Evolutionary conservation across 2,113 vertebrate species (phyloP), one percentile per base, ranked within the genome.

Genomic region (Laticauda laticaudata): DNA sequence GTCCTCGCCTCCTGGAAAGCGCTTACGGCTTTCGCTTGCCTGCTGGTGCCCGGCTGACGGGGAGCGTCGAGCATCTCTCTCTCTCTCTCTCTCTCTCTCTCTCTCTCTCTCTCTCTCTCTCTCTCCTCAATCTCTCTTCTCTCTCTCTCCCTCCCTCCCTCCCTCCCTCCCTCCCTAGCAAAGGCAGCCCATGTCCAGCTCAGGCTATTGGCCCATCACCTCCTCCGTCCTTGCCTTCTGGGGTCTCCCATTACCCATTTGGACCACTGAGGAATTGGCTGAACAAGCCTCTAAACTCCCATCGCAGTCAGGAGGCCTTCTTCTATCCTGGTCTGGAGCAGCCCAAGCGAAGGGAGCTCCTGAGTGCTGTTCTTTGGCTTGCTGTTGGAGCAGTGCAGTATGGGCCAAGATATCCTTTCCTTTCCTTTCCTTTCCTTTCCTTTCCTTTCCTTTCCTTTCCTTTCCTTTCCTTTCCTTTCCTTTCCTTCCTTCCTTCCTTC

Each of bases 1-100:
- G n/a, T 91, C 54, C 20, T 87, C 87, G 55, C 24, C 39, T 53
- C 20, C 34, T 88, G 81, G 75, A 89, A 92, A 91, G 89, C 90
- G 75, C 0, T 14, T 91, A 34, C 45, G 90, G 57, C 86, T 94
- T 95, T 39, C 8, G 2, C 81, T 93, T 59, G 45, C 61, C 64
- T 90, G 69, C n/a, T 24, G 26, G 43, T 91, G 43, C 1, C 61
- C 2, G 34, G 0, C 89, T 53, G 93, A 24, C 39, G n/a, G 0
- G 0, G 92, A n/a, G 6, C 1, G 26, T 7, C 0, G 92, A n/a
- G 6, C 1, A 23, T 7, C 45, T 7, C 45, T 48, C 45, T 48
- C 45, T 48, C 45, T 48, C 45, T 48, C 45, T 48, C 45, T 48
- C 45, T 48, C 5, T 48, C 45, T 7, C 43, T 45, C 43, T 45